Evolutionary conservation across 30 jellyfish, hydroid and myxozoan species (phyloP).

Genomic region (Mastigias papua): DNA sequence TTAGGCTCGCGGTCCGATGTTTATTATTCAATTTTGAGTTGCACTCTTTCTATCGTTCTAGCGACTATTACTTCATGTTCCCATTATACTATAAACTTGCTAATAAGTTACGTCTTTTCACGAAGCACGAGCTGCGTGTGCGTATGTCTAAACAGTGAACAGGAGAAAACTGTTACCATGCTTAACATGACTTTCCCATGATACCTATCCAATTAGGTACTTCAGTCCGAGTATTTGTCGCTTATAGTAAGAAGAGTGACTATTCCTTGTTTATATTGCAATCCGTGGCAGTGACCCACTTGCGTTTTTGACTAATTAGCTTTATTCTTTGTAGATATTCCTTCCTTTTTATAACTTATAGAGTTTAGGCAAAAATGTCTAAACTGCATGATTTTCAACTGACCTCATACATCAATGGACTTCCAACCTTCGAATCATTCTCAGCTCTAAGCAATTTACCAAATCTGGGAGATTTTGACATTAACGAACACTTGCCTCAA

Average conservation of each 20-base stretch:
- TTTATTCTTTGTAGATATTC: background rate
- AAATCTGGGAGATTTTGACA: constrained; percentile 35
- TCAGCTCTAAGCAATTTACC: constrained; percentile 28
- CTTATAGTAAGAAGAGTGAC: constrained; percentile 5
- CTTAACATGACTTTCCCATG: background rate
- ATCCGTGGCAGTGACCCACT: constrained; percentile 8
- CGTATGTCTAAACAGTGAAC: background rate
- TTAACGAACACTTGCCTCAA: constrained; percentile 54
- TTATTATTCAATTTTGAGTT: background rate
- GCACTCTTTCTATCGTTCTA: background rate
- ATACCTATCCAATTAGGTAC: background rate
- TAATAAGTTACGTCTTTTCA: constrained; percentile 4
- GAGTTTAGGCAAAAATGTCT: constrained; percentile 6
- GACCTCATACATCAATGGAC: constrained; percentile 51
- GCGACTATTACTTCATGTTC: constrained; percentile 8
- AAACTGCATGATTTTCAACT: constrained; percentile 15
- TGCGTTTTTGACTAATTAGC: constrained; percentile 12
- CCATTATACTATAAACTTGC: constrained; percentile 3
- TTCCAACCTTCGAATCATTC: constrained; percentile 31
- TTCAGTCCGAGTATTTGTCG: background rate
- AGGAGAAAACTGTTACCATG: background rate
- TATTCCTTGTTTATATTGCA: constrained; percentile 4
- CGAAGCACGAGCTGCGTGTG: constrained; percentile 3
- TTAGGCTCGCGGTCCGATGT: background rate
- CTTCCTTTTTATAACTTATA: constrained; percentile 1